A percentile compares a stretch with the other conserved stretches of the same genome.
phyloP scores from a whole-genome alignment of 2,113 vertebrate species.

The Notothenia coriiceps region DNA sequence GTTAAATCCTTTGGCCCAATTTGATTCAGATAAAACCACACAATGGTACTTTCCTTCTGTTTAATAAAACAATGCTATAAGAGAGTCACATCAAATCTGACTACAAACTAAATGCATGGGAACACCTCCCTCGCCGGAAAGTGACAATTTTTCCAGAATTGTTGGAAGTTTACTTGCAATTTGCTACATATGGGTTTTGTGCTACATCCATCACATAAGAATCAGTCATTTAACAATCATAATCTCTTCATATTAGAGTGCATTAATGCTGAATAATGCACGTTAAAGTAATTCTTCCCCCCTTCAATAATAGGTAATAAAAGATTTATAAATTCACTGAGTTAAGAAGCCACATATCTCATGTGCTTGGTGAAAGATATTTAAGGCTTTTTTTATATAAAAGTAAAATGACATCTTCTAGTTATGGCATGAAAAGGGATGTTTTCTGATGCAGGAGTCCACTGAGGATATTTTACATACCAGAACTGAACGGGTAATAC shows the following conservation, averaged over 20 bases:
- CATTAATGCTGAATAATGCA: constrained; percentile 24
- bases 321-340: constrained; percentile 53
- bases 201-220: constrained; percentile 64
- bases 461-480: constrained; percentile 33
- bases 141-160: constrained; percentile 14
- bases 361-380: constrained; percentile 58
- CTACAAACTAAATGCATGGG: constrained; percentile 26
- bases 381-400: constrained; percentile 65
- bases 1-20: neutral
- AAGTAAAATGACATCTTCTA: constrained; percentile 70
- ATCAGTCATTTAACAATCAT: constrained; percentile 26
- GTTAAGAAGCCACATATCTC: constrained; percentile 56
- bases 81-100: constrained; percentile 49
- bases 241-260: constrained; percentile 34
- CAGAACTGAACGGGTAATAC: constrained; percentile 39
- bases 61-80: constrained; percentile 66
- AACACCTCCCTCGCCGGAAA: constrained; percentile 19
- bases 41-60: constrained; percentile 35
- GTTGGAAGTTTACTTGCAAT: constrained; percentile 30
- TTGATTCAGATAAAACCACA: constrained; percentile 21
- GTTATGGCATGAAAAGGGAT: constrained; percentile 41
- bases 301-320: constrained; percentile 24
- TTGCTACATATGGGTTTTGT: constrained; percentile 73
- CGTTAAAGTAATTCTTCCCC: constrained; percentile 3
- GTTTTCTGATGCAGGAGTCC: constrained; percentile 41